Conservation (phyloP, 2,797 vertebrate species). For the Pagetopsis macropterus region DNA sequence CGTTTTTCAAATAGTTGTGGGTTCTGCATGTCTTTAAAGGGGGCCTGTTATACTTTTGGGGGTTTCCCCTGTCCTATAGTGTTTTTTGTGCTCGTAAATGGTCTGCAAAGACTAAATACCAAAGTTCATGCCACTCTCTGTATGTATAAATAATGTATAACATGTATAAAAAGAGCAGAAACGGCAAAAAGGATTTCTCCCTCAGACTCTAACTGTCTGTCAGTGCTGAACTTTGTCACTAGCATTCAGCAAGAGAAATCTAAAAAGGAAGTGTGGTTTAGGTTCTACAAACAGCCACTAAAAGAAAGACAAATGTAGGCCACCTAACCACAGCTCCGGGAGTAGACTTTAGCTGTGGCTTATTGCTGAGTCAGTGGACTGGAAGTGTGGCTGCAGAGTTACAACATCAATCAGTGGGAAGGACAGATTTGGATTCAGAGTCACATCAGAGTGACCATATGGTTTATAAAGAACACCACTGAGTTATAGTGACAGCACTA, state of each 20-base stretch:
- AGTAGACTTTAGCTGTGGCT: conserved; percentile 29
- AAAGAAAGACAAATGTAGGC: conserved; percentile 35
- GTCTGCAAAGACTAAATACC: no score
- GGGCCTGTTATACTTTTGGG: no score
- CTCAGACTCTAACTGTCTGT: neutral
- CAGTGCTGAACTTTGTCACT: conserved; percentile 42
- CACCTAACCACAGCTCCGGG: conserved; percentile 31
- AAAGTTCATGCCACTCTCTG: no score
- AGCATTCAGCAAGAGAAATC: conserved; percentile 20
- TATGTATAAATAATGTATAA: no score
- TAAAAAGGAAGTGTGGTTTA: conserved; percentile 21
- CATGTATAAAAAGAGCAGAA: neutral
- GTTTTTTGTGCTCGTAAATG: neutral
- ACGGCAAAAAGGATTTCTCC: neutral
- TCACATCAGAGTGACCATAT: conserved; percentile 19
- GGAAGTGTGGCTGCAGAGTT: conserved; percentile 45
- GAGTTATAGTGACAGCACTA: neutral
- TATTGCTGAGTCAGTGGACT: conserved; percentile 60
- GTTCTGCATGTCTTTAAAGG: neutral
- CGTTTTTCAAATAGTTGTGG: no score
- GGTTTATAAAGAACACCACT: neutral
- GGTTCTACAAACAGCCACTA: conserved; percentile 32
- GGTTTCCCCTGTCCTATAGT: no score
- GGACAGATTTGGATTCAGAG: conserved; percentile 23
- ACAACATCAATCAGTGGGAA: conserved; percentile 45